Conservation (phyloP, 2,888 invertebrate species). For the Drosophila aldrichi region DNA sequence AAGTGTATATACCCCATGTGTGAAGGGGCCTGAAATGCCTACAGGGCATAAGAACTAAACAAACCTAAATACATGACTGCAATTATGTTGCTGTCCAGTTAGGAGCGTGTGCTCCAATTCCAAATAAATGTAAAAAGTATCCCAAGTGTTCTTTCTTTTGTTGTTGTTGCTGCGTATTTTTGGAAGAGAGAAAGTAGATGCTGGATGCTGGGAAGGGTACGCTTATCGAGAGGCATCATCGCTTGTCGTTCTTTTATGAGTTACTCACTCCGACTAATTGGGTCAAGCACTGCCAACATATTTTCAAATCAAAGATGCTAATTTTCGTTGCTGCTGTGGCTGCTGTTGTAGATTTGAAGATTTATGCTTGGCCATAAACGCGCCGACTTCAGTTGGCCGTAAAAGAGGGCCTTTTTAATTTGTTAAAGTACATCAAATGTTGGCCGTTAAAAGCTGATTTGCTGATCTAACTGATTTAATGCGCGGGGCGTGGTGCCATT, state of each 20-base stretch:
- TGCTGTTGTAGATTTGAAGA: conserved; percentile 30
- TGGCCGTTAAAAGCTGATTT: conserved; percentile 56
- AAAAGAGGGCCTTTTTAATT: conserved; percentile 52
- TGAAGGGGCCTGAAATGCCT: background rate
- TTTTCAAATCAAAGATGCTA: conserved; percentile 77
- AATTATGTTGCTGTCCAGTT: conserved; percentile 48
- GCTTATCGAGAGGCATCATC: conserved; percentile 58
- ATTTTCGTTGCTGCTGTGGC: conserved; percentile 41
- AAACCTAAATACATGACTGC: conserved; percentile 50
- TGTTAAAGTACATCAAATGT: conserved; percentile 50
- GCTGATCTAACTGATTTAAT: conserved; percentile 43
- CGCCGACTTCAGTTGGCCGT: conserved; percentile 21
- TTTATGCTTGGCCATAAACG: conserved; percentile 52
- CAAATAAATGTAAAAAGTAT: conserved; percentile 28
- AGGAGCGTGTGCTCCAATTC: conserved; percentile 53
- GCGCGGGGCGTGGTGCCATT: conserved; percentile 65
- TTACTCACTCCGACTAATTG: conserved; percentile 70
- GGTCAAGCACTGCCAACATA: conserved; percentile 59
- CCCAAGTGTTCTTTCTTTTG: conserved; percentile 12
- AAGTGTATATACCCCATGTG: background rate
- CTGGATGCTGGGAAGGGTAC: conserved; percentile 50
- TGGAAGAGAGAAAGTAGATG: conserved; percentile 57
- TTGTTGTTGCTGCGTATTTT: background rate
- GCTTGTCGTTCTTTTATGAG: conserved; percentile 70
- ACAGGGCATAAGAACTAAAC: conserved; percentile 31